Evolutionary conservation across 2,113 vertebrate genomes (phyloP).

Genomic region (Campylomormyrus numenius): DNA sequence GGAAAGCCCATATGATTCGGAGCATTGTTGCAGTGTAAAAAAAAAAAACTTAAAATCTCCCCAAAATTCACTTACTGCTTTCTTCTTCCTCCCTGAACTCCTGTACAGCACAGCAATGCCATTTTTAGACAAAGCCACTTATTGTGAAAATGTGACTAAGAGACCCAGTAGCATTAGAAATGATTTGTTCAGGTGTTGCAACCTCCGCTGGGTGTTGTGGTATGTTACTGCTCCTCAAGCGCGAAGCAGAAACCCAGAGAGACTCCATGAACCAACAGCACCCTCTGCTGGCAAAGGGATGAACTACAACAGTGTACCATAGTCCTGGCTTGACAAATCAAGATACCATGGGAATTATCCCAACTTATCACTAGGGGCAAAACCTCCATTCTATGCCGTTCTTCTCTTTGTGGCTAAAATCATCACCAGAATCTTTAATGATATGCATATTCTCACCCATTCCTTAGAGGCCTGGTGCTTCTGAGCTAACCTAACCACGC

Average conservation of each 20-base stretch:
- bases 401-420: background rate
- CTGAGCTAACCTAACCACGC: background rate
- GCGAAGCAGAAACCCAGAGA: background rate
- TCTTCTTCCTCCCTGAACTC: background rate
- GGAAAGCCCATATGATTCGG: background rate
- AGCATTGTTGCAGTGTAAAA: background rate
- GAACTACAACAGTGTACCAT: background rate
- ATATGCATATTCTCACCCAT: background rate
- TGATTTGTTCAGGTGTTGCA: background rate
- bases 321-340: background rate
- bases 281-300: background rate
- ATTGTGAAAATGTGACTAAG: background rate
- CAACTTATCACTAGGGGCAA: background rate
- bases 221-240: background rate
- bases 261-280: background rate
- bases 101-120: background rate
- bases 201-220: background rate
- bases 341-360: background rate
- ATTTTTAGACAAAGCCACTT: background rate
- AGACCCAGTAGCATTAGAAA: background rate
- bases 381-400: background rate
- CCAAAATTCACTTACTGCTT: background rate
- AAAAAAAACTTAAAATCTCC: background rate
- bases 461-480: background rate
- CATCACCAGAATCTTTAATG: background rate